Evolutionary conservation across 2,797 vertebrate species (phyloP).

Genomic region (Cuculus canorus): DNA sequence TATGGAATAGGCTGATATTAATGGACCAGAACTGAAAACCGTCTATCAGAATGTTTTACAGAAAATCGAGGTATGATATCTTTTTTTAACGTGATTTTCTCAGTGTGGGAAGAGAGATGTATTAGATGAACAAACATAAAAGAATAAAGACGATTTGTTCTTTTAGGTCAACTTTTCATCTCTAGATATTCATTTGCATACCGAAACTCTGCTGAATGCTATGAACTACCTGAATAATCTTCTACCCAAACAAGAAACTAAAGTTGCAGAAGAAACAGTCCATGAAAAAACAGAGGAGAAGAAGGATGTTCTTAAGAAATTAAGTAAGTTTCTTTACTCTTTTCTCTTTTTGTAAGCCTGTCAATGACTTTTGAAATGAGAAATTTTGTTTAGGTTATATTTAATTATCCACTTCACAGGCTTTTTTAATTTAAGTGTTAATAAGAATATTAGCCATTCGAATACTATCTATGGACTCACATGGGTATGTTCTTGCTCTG

Average conservation of each 20-base stretch:
- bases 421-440: background rate
- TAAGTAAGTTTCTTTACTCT: constrained; percentile 54
- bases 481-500: background rate
- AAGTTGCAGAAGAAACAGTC: constrained; percentile 76
- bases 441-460: background rate
- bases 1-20: constrained; percentile 85
- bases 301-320: constrained; percentile 83
- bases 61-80: constrained; percentile 86
- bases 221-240: constrained; percentile 91
- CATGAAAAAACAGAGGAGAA: constrained; percentile 84
- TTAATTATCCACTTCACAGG: background rate
- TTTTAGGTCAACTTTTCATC: constrained; percentile 90
- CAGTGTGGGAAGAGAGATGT: background rate
- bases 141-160: background rate
- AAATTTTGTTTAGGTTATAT: background rate
- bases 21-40: constrained; percentile 86
- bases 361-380: background rate
- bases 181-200: constrained; percentile 94
- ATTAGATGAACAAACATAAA: background rate
- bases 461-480: background rate
- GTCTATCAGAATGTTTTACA: constrained; percentile 88
- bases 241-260: constrained; percentile 81
- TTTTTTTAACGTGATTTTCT: background rate
- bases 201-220: constrained; percentile 90
- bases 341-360: background rate